These are phyloP conservation scores for Oreotrochilus melanogaster DNA, from an alignment of 2,113 vertebrate genomes.

Conservation along the genomic window DNA sequence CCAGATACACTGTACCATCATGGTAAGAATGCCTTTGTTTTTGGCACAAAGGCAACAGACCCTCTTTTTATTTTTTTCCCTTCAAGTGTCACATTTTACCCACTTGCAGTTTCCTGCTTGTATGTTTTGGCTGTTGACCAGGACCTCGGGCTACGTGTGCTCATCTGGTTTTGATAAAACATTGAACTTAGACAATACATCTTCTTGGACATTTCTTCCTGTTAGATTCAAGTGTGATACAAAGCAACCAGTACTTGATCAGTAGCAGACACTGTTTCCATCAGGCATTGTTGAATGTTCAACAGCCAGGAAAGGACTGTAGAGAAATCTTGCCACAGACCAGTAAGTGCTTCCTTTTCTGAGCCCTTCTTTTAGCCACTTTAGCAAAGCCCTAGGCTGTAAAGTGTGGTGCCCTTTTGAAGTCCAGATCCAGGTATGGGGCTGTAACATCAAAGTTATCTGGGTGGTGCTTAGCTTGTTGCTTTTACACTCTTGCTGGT, in stretches of 20 bases:
- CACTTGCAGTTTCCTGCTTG: slow-evolving; percentile 68
- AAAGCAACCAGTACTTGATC: slow-evolving; percentile 55
- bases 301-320: background rate
- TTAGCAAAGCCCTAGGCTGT: background rate
- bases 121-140: slow-evolving; percentile 67
- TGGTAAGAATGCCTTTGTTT: background rate
- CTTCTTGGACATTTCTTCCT: slow-evolving; percentile 71
- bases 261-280: slow-evolving; percentile 61
- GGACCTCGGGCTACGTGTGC: slow-evolving; percentile 16
- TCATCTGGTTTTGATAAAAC: slow-evolving; percentile 75
- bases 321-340: background rate
- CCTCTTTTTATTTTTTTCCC: background rate
- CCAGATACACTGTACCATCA: background rate
- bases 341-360: background rate
- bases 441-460: background rate
- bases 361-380: background rate
- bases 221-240: slow-evolving; percentile 62
- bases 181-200: slow-evolving; percentile 62
- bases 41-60: background rate
- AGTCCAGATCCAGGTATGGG: background rate
- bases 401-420: background rate
- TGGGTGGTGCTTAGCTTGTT: background rate
- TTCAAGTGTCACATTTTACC: slow-evolving; percentile 67
- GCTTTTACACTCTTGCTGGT: background rate
- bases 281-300: slow-evolving; percentile 5